Conservation (phyloP, 92 coral and sea anemone species). For the Montipora capitata region DNA sequence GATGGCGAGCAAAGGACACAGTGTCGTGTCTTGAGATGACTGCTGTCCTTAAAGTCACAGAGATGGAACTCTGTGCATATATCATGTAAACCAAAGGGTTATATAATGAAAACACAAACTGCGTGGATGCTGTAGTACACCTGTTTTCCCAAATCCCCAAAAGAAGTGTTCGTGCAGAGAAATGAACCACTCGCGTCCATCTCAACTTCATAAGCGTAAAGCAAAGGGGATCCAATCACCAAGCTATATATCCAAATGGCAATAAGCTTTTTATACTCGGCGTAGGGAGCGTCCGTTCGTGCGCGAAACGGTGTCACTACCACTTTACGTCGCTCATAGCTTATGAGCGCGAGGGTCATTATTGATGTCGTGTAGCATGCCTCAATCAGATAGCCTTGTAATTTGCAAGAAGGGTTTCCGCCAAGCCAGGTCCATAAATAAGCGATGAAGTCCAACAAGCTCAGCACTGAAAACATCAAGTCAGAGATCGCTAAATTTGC, state of each 20-base stretch:
- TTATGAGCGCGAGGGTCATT: too few relatives aligned
- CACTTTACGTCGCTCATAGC: too few relatives aligned
- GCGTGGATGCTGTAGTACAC: conserved; percentile 51
- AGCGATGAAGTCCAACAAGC: conserved; percentile 26
- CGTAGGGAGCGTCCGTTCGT: too few relatives aligned
- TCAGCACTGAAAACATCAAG: conserved; percentile 36
- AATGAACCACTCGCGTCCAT: not conserved
- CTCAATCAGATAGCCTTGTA: conserved; percentile 49
- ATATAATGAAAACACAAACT: conserved; percentile 29
- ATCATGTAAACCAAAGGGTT: conserved; percentile 20
- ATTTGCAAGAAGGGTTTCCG: too few relatives aligned
- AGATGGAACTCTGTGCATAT: conserved; percentile 30
- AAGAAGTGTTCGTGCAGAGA: conserved; percentile 33
- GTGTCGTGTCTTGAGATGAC: not conserved
- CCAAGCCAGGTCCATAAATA: conserved; percentile 59
- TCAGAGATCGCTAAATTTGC: conserved; percentile 61
- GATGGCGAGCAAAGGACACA: not conserved
- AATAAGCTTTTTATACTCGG: too few relatives aligned
- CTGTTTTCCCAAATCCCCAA: conserved; percentile 48
- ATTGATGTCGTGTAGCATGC: conserved; percentile 62
- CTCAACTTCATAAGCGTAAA: conserved; percentile 36
- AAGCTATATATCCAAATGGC: too few relatives aligned
- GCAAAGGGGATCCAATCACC: conserved; percentile 39
- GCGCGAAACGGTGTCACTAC: too few relatives aligned
- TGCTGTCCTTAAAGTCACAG: not conserved